phyloP scores from a whole-genome alignment of 2,888 invertebrate genomes.

The Isotomurus palustris region DNA sequence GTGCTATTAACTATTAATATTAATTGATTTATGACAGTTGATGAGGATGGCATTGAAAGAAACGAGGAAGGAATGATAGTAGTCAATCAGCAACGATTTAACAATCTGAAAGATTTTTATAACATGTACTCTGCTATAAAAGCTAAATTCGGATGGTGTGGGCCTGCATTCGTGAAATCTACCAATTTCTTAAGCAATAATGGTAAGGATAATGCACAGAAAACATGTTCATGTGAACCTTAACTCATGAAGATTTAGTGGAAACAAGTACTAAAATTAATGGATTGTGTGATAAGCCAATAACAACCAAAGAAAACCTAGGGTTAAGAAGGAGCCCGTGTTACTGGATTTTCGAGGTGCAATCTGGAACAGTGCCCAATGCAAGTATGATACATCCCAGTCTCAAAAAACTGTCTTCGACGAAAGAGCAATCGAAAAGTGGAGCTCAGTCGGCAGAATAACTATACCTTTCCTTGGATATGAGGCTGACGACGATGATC shows the following conservation, averaged over 20 bases:
- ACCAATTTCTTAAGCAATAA: no score
- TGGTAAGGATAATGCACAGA: no score
- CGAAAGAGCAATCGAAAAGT: conserved; percentile 32
- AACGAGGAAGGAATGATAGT: conserved; percentile 2
- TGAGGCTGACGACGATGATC: conserved; percentile 23
- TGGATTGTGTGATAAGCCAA: no score
- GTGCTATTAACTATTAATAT: not conserved
- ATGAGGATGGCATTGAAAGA: conserved; percentile 9
- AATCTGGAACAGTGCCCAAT: conserved; percentile 25
- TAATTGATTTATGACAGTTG: not conserved
- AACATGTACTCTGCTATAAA: conserved; percentile 2
- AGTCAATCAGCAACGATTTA: conserved; percentile 5
- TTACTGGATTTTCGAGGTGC: conserved; percentile 21
- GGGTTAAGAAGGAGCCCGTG: conserved; percentile 21
- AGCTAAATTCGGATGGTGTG: conserved; percentile 38
- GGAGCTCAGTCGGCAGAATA: conserved; percentile 20
- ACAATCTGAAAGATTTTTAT: conserved; percentile 19
- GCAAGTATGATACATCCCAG: conserved; percentile 18
- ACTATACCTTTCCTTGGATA: conserved; percentile 22
- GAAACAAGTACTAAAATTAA: no score
- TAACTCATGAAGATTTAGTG: no score
- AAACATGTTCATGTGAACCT: no score
- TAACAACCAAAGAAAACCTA: conserved; percentile 10
- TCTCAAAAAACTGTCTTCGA: conserved; percentile 28
- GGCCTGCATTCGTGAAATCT: conserved; percentile 37